A percentile compares a stretch with the other conserved stretches of the same genome.
Evolutionary conservation across 2,888 invertebrate genomes (phyloP).

Genomic region (Chaetogeoica ovagalla): DNA sequence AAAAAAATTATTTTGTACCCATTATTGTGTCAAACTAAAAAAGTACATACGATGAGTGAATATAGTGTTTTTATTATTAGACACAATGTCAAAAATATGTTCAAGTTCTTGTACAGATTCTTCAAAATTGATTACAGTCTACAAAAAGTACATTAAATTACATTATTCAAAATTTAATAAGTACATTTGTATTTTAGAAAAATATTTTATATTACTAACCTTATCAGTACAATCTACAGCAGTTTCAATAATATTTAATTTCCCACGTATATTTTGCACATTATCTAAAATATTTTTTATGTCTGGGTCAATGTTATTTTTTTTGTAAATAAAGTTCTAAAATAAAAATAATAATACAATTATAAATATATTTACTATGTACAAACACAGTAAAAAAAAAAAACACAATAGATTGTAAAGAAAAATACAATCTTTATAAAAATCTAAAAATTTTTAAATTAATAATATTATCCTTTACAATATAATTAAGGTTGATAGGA

Average conservation of each 20-base stretch:
- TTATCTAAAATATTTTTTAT: constrained; percentile 35
- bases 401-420: too few species aligned
- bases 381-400: too few species aligned
- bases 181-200: not conserved
- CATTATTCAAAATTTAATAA: not conserved
- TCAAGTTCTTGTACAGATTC: constrained; percentile 30
- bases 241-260: constrained; percentile 23
- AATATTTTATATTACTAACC: not conserved
- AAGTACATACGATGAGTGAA: constrained; percentile 39
- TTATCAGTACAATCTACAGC: constrained; percentile 19
- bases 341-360: not conserved
- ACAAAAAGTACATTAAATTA: constrained; percentile 18
- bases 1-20: not conserved
- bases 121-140: constrained; percentile 30
- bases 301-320: constrained; percentile 14
- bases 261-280: constrained; percentile 20
- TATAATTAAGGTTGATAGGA: too few species aligned
- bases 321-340: not conserved
- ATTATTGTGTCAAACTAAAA: not conserved
- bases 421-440: too few species aligned
- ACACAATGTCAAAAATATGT: constrained; percentile 20
- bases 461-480: too few species aligned
- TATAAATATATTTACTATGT: not conserved
- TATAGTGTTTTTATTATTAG: constrained; percentile 44
- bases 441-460: too few species aligned